Base-by-base conservation (phyloP, 2,113 vertebrate genomes). In the Athene noctua region DNA sequence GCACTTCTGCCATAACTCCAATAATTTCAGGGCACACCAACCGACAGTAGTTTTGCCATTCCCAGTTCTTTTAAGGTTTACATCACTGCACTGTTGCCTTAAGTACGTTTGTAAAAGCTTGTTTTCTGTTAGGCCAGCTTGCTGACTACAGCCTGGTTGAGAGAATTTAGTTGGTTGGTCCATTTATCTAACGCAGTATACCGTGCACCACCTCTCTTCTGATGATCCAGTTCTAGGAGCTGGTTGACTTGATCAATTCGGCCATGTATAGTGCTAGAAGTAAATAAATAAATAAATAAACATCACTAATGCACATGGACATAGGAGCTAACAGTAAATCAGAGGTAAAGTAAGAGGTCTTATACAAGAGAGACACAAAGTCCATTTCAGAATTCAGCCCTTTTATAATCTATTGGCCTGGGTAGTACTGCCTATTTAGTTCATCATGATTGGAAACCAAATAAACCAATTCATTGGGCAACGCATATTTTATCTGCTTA, bases 161-260 rank as follows among this genome's bases (percentile, higher is more conserved):
- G 99, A 96, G 99, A 99, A 98, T 99, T 99, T 97, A 99, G 99
- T 97, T 99, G 99, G 99, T 99, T 99, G 98, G 99, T 99, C 99
- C 99, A 99, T 99, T 99, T 99, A 98, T 99, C 99, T 99, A 99
- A 98, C 11, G 99, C 99, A 96, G 99, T 99, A 98, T 99, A 99
- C 93, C 99, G 98, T 92, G 99, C 99, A 72, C 99, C 99, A 44
- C 99, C 99, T 98, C 99, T 98, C 98, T 99, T 99, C 98, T 99
- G 99, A 98, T 99, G 99, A 97, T 99, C 99, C 97, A 99, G 98
- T 98, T 99, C 99, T 97, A 99, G 98, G 74, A 99, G 99, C 93
- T 99, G 99, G 98, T 99, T 99, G 90, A 98, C 98, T 98, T 98
- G 98, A 98, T 99, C 99, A 97, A 98, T 99, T 91, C 99, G 98